Evolutionary conservation across 2,888 invertebrate species (phyloP), one percentile per base, ranked within the genome.

Genomic region (Epirrita christyi): DNA sequence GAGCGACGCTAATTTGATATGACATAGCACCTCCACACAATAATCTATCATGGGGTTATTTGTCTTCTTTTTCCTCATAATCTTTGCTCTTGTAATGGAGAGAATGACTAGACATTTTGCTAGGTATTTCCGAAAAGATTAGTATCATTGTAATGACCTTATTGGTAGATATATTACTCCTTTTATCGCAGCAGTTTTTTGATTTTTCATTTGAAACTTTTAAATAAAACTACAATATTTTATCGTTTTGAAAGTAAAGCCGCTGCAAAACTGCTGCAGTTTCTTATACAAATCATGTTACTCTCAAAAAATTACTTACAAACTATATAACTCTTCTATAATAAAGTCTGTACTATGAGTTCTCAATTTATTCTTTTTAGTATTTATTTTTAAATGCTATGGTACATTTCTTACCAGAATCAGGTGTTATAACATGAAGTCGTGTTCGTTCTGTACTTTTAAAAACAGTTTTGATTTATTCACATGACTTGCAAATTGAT

Each of bases 81-180:
- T 75, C 71, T 75, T 72, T 70, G 57, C 74, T 73, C 75, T 73
- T 78, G 72, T 79, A 80, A 80, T 80, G 73, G 73, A 75, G 77
- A 73, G 59, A 72, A 76, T 78, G 78, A 75, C 76, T 77, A 67
- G 68, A 70, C 76, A 67, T 40, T 40, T 28, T 8, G 14, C 21
- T 34, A 44, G n/a, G n/a, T n/a, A n/a, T n/a, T n/a, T n/a, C n/a
- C n/a, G 14, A 50, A 59, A 14, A 43, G 28, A 53, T 50, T 49
- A 41, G 41, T 40, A 46, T 45, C 49, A 49, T 44, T 50, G 37
- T 46, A 34, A 10, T 38, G 53, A 27, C 14, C n/a, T n/a, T n/a
- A n/a, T n/a, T n/a, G n/a, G n/a, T n/a, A n/a, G n/a, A n/a, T n/a
- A n/a, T n/a, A 27, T 37, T 27, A 14, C 27, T 43, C n/a, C 29